phyloP scores from a whole-genome alignment of 2,888 invertebrate genomes.

The Bellardia pandia region DNA sequence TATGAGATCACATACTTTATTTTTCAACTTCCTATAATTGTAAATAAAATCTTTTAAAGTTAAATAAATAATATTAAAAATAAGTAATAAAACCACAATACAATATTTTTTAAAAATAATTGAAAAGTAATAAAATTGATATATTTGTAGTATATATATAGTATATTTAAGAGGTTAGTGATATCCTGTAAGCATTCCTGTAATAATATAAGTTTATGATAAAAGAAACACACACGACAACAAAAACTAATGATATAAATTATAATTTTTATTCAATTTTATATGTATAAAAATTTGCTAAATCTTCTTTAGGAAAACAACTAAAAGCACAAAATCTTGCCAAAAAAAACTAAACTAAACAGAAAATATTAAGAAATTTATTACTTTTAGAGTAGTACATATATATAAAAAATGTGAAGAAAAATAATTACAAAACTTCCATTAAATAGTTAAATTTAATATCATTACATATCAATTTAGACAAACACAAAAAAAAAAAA shows the following conservation, averaged over 20 bases:
- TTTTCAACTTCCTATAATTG: not conserved
- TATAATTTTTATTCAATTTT: not conserved
- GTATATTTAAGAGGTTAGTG: slow-evolving; percentile 75
- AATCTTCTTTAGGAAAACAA: slow-evolving; percentile 51
- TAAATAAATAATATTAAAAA: not conserved
- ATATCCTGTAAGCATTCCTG: slow-evolving; percentile 75
- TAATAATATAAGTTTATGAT: slow-evolving; percentile 46
- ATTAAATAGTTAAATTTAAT: slow-evolving; percentile 46
- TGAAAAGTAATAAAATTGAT: slow-evolving; percentile 41
- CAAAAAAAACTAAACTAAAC: slow-evolving; percentile 60
- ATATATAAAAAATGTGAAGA: slow-evolving; percentile 7
- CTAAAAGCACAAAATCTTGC: slow-evolving; percentile 71
- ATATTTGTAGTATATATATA: slow-evolving; percentile 43
- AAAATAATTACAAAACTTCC: slow-evolving; percentile 50
- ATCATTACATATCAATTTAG: slow-evolving; percentile 59
- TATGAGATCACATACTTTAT: not conserved
- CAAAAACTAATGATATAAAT: not conserved
- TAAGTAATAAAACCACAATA: slow-evolving; percentile 16
- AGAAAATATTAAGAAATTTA: slow-evolving; percentile 19
- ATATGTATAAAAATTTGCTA: slow-evolving; percentile 20
- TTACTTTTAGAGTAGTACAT: slow-evolving; percentile 28
- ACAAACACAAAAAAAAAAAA: not conserved
- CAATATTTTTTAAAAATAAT: slow-evolving; percentile 24
- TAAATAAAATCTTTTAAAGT: not conserved
- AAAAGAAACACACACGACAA: slow-evolving; percentile 10